Evolutionary conservation across 2,888 invertebrate species (phyloP).

Genomic region (Pilophorus perplexus): DNA sequence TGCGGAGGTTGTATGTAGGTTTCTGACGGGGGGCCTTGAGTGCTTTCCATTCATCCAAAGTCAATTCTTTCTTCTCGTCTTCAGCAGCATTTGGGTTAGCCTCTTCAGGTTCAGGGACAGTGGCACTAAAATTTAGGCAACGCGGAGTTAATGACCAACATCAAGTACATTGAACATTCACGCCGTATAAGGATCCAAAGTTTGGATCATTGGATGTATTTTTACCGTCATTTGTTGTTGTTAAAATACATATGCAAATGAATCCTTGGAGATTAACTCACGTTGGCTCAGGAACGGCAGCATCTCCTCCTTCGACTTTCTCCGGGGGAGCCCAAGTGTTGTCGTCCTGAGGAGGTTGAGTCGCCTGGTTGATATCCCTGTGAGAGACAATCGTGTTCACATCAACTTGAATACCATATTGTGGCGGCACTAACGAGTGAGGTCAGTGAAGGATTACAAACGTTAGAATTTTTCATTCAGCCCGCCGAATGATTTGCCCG

Average conservation of each 20-base stretch:
- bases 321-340: constrained; percentile 34
- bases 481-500: too few relatives aligned
- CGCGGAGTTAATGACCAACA: background rate
- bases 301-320: constrained; percentile 32
- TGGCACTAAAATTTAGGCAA: background rate
- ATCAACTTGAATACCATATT: too few relatives aligned
- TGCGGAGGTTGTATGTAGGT: constrained; percentile 86
- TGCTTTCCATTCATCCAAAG: constrained; percentile 87
- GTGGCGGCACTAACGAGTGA: too few relatives aligned
- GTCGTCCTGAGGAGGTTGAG: constrained; percentile 15
- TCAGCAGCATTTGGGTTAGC: constrained; percentile 49
- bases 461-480: too few relatives aligned
- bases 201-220: too few relatives aligned
- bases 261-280: too few relatives aligned
- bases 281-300: constrained; percentile 37
- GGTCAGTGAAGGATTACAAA: too few relatives aligned
- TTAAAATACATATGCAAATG: too few relatives aligned
- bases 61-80: constrained; percentile 67
- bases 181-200: too few relatives aligned
- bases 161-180: background rate
- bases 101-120: constrained; percentile 47
- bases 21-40: constrained; percentile 75
- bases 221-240: too few relatives aligned
- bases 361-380: constrained; percentile 41
- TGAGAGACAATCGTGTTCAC: constrained; percentile 20